Evolutionary conservation across 2,113 vertebrate species (phyloP).

Genomic region (Odobenus rosmarus): DNA sequence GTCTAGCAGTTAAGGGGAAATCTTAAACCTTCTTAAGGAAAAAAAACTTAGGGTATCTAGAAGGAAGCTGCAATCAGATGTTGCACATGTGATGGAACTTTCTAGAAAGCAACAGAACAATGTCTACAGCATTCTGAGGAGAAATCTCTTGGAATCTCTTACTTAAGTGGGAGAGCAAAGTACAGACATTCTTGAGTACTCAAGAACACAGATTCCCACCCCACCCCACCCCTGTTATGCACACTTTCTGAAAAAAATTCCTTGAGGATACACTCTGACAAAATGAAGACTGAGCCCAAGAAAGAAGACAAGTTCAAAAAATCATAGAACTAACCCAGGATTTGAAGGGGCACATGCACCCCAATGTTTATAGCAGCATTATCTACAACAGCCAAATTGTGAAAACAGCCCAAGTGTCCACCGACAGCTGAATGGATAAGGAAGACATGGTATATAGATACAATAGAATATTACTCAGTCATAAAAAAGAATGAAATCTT

Average conservation of each 20-base stretch:
- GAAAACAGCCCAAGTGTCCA: neutral
- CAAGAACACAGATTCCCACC: neutral
- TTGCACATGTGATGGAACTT: neutral
- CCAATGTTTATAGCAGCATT: too few species aligned
- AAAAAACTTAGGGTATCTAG: neutral
- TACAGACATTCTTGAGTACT: neutral
- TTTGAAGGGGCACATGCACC: neutral
- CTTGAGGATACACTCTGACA: neutral
- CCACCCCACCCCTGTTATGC: neutral
- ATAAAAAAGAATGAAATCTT: neutral
- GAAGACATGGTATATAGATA: neutral
- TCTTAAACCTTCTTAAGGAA: conserved; percentile 12
- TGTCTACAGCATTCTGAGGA: neutral
- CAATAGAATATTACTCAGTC: neutral
- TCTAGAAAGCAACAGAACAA: neutral
- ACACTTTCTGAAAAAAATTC: neutral
- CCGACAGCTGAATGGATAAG: neutral
- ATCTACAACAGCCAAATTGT: neutral
- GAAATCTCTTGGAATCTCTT: neutral
- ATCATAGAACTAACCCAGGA: neutral
- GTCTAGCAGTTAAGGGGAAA: neutral
- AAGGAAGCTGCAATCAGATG: neutral
- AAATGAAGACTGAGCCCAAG: neutral
- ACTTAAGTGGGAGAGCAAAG: neutral
- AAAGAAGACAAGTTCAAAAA: neutral